Evolutionary conservation across 2,888 invertebrate genomes (phyloP).

Genomic region (Phorcus lineatus): DNA sequence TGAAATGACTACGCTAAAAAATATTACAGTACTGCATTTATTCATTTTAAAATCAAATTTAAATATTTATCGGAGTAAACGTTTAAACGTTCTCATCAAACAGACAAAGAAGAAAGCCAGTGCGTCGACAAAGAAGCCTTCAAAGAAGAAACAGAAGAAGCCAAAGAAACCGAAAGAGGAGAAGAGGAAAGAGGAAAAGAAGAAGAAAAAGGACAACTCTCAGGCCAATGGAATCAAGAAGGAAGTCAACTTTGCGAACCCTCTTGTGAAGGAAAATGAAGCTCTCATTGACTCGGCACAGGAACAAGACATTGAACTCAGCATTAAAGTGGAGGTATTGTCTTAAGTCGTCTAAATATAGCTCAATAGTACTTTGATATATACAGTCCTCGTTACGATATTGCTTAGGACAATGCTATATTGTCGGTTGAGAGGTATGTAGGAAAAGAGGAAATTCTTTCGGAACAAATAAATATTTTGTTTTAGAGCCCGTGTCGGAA

Average conservation of each 20-base stretch:
- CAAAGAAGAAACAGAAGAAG: constrained; percentile 42
- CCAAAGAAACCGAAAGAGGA: constrained; percentile 39
- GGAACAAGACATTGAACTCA: constrained; percentile 56
- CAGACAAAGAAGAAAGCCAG: constrained; percentile 28
- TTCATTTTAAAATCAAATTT: too few species aligned
- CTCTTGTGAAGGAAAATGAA: constrained; percentile 60
- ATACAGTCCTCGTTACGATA: too few species aligned
- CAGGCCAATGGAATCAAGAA: constrained; percentile 47
- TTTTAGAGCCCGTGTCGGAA: too few species aligned
- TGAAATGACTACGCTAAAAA: too few species aligned
- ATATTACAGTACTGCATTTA: too few species aligned
- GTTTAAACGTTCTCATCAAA: background rate
- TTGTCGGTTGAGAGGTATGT: too few species aligned
- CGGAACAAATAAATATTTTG: too few species aligned
- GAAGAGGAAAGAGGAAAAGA: constrained; percentile 31
- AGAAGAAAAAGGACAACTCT: constrained; percentile 42
- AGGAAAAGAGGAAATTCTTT: too few species aligned
- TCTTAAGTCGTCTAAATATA: background rate
- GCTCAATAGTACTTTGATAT: too few species aligned
- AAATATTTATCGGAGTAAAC: too few species aligned
- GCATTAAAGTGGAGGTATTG: constrained; percentile 62
- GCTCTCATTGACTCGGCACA: constrained; percentile 59
- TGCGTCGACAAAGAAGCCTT: constrained; percentile 16
- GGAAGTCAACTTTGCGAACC: constrained; percentile 60
- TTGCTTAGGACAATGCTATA: too few species aligned